Base-by-base conservation (phyloP, 2,888 invertebrate genomes). In the Tridacna crocea region DNA sequence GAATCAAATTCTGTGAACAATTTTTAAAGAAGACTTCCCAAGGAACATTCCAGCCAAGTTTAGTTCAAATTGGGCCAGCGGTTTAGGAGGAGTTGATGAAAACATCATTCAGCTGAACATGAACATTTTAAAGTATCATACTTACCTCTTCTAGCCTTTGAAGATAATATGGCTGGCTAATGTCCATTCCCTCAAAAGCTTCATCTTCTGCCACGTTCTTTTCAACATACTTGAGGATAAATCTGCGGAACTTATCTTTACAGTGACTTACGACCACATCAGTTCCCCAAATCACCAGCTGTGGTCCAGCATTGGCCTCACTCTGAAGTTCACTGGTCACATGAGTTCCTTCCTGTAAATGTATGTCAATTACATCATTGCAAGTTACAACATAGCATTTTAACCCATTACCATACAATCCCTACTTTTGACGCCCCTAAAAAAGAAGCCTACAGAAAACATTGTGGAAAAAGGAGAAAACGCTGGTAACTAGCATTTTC, bases 251-350 rank as follows among this genome's bases (percentile, higher is more conserved):
- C 94, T 98, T 97, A 66, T 96, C 96, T 91, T 99, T 98, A 92
- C 99, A 99, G 88, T 97, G 97, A 75, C 96, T 96, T 0, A 99
- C 97, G 0, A 98, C 97, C 0, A 99, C 98, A 94, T 99, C 98
- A 0, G 99, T 99, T 19, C 99, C 99, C 99, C 99, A 99, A 91
- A 99, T 98, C 0, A 99, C 98, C 75, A 94, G 86, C 86, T 94
- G 93, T 0, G 98, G 97, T 15, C 97, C 96, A 19, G 95, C 95
- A 81, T 95, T 95, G 0, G 88, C 84, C 75, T 90, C 89, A 72
- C 88, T 88, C 0, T 87, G 87, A 0, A 90, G 87, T 15, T 90
- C 90, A 83, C 90, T 90, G 12, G 87, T 92, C 82, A 91, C 88
- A 81, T 80, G 87, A 48, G 87, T 90, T 12, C 87, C 87, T 70